Evolutionary conservation across 2,113 vertebrate genomes (phyloP), one percentile per base, ranked within the genome.

Genomic region (Bufo gargarizans): DNA sequence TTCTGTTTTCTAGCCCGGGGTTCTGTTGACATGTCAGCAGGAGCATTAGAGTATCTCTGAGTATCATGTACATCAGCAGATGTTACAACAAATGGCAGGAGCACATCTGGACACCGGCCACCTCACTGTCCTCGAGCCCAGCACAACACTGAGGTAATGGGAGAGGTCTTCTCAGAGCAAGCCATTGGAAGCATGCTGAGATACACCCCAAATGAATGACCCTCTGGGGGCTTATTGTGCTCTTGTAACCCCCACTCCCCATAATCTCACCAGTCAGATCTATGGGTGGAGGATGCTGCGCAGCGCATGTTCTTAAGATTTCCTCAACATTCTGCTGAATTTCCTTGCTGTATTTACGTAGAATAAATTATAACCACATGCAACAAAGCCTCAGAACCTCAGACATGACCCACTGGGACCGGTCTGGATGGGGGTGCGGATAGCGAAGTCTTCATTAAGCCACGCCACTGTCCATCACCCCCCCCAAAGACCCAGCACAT

Each of bases 171-270:
- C 45, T 67, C 16, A 45, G 19, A 67, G 61, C 9, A n/a, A 20
- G 45, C 59, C 81, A 67, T 82, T 82, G 59, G 80, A 82, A 82
- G 79, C 79, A 12, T 82, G 80, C 80, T 47, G 80, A 49, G 80
- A 82, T 82, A 82, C 81, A 82, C 81, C 81, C 81, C 81, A 67
- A 67, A 82, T 63, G 9, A 9, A 82, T 82, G 45, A 56, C 59
- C 43, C 81, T 67, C 81, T 20, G 2, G 81, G 6, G 81, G 61
- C 43, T 82, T 4, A 12, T 4, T 45, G 47, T 50, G 61, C 61
- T 63, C 59, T 67, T 65, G 53, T 82, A n/a, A 50, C 81, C 81
- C 80, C 59, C 81, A 65, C 81, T 82, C 81, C 81, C 81, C 45
- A n/a, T 53, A n/a, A 58, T 47, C 49, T 43, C 59, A 67, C 81